These are phyloP conservation scores for Ceratina australensis DNA, from an alignment of 1,140 invertebrate genomes.

Conservation along the genomic window DNA sequence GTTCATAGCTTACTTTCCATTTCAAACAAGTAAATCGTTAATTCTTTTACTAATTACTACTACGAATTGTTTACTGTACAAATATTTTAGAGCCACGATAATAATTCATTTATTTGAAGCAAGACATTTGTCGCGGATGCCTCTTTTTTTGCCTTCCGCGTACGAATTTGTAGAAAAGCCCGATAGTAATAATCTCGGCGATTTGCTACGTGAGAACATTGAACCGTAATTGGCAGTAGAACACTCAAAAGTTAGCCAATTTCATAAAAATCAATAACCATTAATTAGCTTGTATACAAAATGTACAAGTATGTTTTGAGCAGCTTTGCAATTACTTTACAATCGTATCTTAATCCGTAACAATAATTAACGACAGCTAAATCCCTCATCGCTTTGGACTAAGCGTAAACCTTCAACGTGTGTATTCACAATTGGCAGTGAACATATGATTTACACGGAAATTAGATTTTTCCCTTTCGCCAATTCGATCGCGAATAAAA, in stretches of 20 bases:
- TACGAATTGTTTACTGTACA: slow-evolving; percentile 34
- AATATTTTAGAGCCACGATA: slow-evolving; percentile 39
- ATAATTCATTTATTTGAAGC: slow-evolving; percentile 33
- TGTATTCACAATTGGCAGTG: slow-evolving; percentile 44
- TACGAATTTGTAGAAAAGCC: neutral
- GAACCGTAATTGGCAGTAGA: slow-evolving; percentile 9
- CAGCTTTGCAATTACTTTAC: slow-evolving; percentile 49
- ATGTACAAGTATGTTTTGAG: slow-evolving; percentile 61
- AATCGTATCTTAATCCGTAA: slow-evolving; percentile 50
- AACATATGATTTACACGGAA: slow-evolving; percentile 19
- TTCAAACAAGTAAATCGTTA: slow-evolving; percentile 4
- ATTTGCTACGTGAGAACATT: neutral
- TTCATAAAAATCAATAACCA: slow-evolving; percentile 38
- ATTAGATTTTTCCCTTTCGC: too few relatives aligned
- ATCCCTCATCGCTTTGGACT: slow-evolving; percentile 28
- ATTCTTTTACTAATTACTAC: slow-evolving; percentile 16
- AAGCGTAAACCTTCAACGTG: slow-evolving; percentile 36
- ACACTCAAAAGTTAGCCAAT: slow-evolving; percentile 18
- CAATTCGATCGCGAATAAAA: neutral
- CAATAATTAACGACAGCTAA: slow-evolving; percentile 51
- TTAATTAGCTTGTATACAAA: slow-evolving; percentile 51
- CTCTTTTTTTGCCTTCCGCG: neutral
- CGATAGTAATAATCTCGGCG: neutral
- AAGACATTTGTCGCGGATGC: slow-evolving; percentile 24
- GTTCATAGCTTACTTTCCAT: neutral